phyloP scores from a whole-genome alignment of 2,888 invertebrate genomes.

The Blera fallax region DNA sequence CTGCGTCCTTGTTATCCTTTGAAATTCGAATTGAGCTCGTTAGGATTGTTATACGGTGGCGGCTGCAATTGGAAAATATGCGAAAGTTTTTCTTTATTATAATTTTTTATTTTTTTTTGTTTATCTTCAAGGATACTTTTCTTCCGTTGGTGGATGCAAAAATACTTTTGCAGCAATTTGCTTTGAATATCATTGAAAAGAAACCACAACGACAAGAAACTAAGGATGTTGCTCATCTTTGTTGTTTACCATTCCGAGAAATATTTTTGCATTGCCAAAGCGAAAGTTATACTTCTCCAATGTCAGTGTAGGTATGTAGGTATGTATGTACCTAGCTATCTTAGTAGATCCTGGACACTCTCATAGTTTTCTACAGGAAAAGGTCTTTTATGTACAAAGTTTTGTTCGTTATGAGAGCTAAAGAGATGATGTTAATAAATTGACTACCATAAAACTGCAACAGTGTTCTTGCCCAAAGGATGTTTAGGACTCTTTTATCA shows the following conservation, averaged over 20 bases:
- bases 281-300: not conserved
- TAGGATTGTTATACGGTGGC: not conserved
- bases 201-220: not conserved
- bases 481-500: not conserved
- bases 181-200: not conserved
- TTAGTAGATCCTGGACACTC: not conserved
- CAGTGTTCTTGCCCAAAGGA: not conserved
- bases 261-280: conserved; percentile 15
- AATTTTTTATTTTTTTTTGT: no score
- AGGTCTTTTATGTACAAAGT: conserved; percentile 18
- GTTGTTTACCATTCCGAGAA: conserved; percentile 31
- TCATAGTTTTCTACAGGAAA: not conserved
- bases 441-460: conserved; percentile 31
- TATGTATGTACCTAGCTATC: no score
- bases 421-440: not conserved
- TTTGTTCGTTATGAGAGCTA: conserved; percentile 7
- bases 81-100: conserved; percentile 22
- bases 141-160: conserved; percentile 30
- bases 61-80: conserved; percentile 40
- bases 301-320: not conserved
- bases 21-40: conserved; percentile 24
- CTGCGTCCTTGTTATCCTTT: conserved; percentile 37
- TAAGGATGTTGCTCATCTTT: conserved; percentile 24
- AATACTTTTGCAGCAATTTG: conserved; percentile 61
- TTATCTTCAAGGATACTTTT: not conserved